phyloP scores from a whole-genome alignment of 2,797 vertebrate species.

The Halcyon badia region DNA sequence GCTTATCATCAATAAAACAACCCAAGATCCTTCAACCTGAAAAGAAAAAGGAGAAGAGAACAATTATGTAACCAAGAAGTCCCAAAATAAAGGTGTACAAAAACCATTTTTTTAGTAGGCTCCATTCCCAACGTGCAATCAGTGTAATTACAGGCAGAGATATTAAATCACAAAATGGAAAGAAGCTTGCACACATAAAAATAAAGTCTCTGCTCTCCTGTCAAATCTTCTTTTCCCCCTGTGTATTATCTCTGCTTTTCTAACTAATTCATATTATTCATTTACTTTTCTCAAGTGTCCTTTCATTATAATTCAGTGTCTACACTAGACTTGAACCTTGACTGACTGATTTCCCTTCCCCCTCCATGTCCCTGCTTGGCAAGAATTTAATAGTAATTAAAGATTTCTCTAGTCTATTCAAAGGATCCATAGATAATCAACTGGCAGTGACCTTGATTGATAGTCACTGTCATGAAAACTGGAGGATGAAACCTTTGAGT shows the following conservation, averaged over 20 bases:
- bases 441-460: constrained; percentile 76
- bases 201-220: background rate
- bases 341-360: constrained; percentile 9
- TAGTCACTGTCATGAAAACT: constrained; percentile 66
- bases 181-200: background rate
- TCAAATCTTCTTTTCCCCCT: background rate
- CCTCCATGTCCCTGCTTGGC: constrained; percentile 32
- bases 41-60: background rate
- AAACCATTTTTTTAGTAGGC: rapidly evolving
- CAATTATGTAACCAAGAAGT: background rate
- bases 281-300: constrained; percentile 37
- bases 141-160: background rate
- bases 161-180: background rate
- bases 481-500: constrained; percentile 56
- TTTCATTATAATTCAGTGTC: constrained; percentile 69
- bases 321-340: constrained; percentile 32
- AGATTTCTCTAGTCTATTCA: constrained; percentile 69
- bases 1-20: background rate
- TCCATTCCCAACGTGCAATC: background rate
- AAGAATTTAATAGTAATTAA: constrained; percentile 79
- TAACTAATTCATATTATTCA: constrained; percentile 19
- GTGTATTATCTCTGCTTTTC: background rate
- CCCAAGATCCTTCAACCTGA: background rate
- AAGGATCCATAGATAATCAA: constrained; percentile 70
- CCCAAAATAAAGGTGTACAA: background rate